Conservation (phyloP, 2,113 vertebrate genomes). For the Malurus alboscapulatus region DNA sequence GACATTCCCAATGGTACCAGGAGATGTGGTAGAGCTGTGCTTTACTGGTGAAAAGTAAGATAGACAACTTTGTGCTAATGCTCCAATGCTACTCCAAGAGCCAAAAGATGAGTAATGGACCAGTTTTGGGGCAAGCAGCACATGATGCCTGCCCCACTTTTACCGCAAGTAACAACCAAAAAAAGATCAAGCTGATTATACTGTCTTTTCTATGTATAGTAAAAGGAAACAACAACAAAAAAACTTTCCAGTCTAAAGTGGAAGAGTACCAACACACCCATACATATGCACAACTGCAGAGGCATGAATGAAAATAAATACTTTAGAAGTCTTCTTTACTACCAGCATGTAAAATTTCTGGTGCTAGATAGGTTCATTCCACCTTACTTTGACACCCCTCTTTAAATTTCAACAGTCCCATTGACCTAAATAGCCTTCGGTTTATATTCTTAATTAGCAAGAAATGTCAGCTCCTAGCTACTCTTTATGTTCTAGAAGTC, state of each 20-base stretch:
- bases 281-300: neutral
- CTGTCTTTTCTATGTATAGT: neutral
- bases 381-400: neutral
- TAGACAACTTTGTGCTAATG: neutral
- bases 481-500: neutral
- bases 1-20: neutral
- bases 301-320: conserved; percentile 15
- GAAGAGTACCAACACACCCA: neutral
- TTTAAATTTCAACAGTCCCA: conserved; percentile 30
- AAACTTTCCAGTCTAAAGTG: conserved; percentile 11
- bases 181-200: neutral
- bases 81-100: neutral
- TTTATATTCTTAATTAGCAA: conserved; percentile 31
- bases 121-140: neutral
- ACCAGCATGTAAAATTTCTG: neutral
- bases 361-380: neutral
- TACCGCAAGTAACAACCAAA: neutral
- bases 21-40: neutral
- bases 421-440: conserved; percentile 13
- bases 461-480: conserved; percentile 40
- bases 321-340: neutral
- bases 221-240: neutral
- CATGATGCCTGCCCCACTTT: neutral
- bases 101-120: neutral
- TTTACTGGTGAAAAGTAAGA: neutral